Conservation (phyloP, 2,113 vertebrate genomes). For the Mus musculus region GRCm39 chr10:88741001-88741500, state of each 20-base stretch:
- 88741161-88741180: background rate
- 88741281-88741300: background rate
- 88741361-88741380: background rate
- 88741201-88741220: background rate
- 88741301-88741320: background rate
- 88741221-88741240: background rate
- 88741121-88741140: constrained; percentile 39
- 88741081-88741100: constrained; percentile 4
- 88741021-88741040: constrained; percentile 42
- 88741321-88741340: background rate
- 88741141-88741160: background rate
- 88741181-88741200: background rate
- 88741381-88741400: background rate
- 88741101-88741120: constrained; percentile 20
- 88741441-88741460: background rate
- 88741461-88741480: background rate
- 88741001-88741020: constrained; percentile 32
- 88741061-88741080: background rate
- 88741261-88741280: background rate
- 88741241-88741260: background rate
- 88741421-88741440: background rate
- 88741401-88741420: background rate
- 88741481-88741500: background rate
- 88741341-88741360: background rate
- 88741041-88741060: background rate